Evolutionary conservation across 23 tunicate species (phyloP), one percentile per base, ranked within the genome.

Genomic region (Aplidium turbinatum): DNA sequence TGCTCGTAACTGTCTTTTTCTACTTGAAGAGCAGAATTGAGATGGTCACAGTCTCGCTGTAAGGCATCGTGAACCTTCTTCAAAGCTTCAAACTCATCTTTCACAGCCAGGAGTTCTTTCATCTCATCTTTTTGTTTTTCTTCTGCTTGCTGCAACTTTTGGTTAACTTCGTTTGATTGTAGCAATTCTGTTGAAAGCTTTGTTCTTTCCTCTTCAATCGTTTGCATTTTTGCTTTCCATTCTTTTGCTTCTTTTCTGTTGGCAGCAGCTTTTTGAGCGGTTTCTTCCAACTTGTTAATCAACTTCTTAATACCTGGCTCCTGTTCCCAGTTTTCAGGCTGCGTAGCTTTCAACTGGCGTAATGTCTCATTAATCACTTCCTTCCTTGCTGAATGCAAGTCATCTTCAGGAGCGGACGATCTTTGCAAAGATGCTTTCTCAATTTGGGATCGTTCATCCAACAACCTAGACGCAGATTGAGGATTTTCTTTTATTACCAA

Each of bases 271-370:
- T 67, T 76, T 24, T 76, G 31, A 9, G 82, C 89, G 23, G 56
- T 67, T n/a, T 75, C 66, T 27, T 83, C 82, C 48, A 83, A 39
- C 46, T 75, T 75, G 69, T 83, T 61, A 16, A 76, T 64, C 0
- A 83, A 42, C 68, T 83, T 83, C 31, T 75, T 76, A 22, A 83
- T 83, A n/a, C 77, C 82, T 6, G 89, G 82, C 27, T 83, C 76
- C 58, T 82, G 87, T 28, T 82, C 66, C 80, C 80, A 73, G 33
- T 40, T 65, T 35, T 83, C 82, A 24, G 89, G 77, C 57, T 75
- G 82, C 33, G 85, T 80, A 23, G 53, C 69, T 31, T 80, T 80
- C 47, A 70, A 50, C 38, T 66, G 75, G 16, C 30, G 47, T 13
- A 66, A 45, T 11, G 75, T 78, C 23, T 78, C 84, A 33, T 77